Evolutionary conservation across 2,113 vertebrate species (phyloP).

Genomic region (Irena cyanogastra): DNA sequence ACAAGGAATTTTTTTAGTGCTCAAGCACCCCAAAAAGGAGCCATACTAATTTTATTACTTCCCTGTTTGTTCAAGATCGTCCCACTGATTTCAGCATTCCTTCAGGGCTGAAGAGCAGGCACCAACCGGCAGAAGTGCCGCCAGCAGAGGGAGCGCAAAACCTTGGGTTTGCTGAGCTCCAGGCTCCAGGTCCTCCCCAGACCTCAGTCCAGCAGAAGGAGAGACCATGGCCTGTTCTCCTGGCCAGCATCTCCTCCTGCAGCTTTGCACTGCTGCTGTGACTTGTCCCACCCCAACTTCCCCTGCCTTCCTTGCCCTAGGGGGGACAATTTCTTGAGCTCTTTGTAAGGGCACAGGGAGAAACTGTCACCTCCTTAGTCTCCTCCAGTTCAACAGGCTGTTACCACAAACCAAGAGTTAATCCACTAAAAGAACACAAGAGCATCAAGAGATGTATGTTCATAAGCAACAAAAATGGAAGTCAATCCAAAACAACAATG

Average conservation of each 20-base stretch:
- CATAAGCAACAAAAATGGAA: neutral
- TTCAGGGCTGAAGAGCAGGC: neutral
- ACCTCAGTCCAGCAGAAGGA: neutral
- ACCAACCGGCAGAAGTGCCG: neutral
- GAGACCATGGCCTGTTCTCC: neutral
- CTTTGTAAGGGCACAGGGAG: neutral
- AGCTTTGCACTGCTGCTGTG: neutral
- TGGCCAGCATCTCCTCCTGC: neutral
- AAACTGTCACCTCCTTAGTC: neutral
- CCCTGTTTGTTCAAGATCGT: neutral
- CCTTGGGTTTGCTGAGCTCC: neutral
- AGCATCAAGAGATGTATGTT: neutral
- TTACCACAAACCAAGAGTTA: neutral
- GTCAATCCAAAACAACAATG: neutral
- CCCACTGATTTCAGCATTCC: neutral
- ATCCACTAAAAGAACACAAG: neutral
- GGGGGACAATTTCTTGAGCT: neutral
- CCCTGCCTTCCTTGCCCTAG: neutral
- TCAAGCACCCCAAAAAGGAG: neutral
- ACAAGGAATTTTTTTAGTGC: neutral
- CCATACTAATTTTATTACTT: neutral
- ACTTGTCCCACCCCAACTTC: neutral
- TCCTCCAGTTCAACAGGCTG: neutral
- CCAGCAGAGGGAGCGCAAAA: constrained; percentile 52
- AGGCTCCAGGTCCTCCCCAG: neutral